Conservation (phyloP, 2,888 invertebrate species). For the Catonia carolina region DNA sequence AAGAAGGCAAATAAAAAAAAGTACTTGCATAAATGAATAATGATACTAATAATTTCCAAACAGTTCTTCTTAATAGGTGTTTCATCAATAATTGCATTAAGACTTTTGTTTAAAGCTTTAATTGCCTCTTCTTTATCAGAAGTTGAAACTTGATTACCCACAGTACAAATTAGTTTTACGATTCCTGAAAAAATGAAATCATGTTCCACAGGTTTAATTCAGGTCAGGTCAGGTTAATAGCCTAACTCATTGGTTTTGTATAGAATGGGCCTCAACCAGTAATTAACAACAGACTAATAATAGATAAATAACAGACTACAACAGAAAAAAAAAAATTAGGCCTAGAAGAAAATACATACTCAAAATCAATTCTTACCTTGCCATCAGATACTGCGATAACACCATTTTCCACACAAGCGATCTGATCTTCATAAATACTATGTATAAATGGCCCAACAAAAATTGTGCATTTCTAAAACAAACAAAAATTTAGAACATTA, state of each 20-base stretch:
- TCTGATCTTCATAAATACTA: background rate
- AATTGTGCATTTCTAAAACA: background rate
- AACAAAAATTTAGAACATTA: background rate
- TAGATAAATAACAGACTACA: no score
- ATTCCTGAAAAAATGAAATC: no score
- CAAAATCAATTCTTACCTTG: background rate
- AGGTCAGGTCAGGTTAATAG: background rate
- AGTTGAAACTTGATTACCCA: background rate
- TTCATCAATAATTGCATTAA: background rate
- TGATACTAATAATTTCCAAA: no score
- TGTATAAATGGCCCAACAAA: conserved; percentile 1
- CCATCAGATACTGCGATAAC: background rate
- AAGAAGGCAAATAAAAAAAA: no score
- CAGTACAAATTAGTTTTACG: background rate
- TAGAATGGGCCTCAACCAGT: background rate
- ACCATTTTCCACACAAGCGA: background rate
- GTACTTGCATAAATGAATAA: no score
- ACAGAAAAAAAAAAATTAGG: no score
- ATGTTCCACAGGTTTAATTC: no score
- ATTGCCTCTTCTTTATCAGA: background rate
- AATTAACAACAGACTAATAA: background rate
- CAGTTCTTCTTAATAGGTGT: no score
- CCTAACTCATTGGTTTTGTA: background rate
- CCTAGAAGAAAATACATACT: no score
- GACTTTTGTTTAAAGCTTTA: background rate